A percentile compares a stretch with the other conserved stretches of the same genome.
Evolutionary conservation across 2,797 vertebrate species (phyloP).

Genomic region (Diceros bicornis): DNA sequence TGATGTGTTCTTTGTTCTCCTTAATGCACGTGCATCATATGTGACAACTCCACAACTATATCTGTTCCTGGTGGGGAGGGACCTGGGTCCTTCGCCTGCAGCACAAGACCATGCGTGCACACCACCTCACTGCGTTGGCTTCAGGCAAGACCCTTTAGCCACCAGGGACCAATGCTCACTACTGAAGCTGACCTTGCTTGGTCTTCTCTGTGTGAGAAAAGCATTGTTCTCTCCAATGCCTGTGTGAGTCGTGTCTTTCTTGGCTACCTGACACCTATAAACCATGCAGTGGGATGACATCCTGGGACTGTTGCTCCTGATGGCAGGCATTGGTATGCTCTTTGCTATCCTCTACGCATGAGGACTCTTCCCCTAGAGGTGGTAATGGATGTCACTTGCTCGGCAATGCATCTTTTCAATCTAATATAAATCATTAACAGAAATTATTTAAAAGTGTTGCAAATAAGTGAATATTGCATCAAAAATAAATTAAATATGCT

Average conservation of each 20-base stretch:
- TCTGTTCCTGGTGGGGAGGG: not conserved
- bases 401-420: not conserved
- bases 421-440: not conserved
- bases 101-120: not conserved
- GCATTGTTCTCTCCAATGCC: not conserved
- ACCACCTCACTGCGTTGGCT: not conserved
- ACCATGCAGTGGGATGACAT: not conserved
- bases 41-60: not conserved
- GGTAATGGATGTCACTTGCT: not conserved
- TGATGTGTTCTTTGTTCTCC: not conserved
- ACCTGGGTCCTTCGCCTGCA: not conserved
- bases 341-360: not conserved
- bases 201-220: not conserved
- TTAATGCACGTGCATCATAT: not conserved
- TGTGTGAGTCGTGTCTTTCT: not conserved
- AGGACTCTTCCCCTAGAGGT: not conserved
- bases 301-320: not conserved
- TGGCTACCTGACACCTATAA: not conserved
- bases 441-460: not conserved
- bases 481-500: not conserved
- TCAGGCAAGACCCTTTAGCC: not conserved
- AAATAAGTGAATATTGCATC: not conserved
- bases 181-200: not conserved
- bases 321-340: not conserved
- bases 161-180: too few relatives aligned